phyloP scores from a whole-genome alignment of 2,113 vertebrate species.

The Typhlomys cinereus region DNA sequence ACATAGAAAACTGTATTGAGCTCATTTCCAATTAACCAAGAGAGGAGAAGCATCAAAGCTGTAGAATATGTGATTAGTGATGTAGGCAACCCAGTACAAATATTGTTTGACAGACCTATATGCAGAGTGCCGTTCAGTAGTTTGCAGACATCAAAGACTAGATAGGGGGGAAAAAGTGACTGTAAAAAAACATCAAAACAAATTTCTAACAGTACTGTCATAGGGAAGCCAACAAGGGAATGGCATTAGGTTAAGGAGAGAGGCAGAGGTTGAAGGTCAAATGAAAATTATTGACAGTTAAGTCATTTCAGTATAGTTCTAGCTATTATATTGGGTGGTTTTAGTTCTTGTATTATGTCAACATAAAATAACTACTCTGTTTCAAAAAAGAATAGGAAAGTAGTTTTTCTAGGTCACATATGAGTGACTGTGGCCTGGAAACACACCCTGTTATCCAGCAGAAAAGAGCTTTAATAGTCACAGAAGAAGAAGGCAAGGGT shows the following conservation, averaged over 20 bases:
- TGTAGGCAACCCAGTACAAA: neutral
- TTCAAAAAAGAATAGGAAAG: neutral
- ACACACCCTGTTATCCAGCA: neutral
- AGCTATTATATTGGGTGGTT: neutral
- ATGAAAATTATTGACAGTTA: neutral
- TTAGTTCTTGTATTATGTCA: neutral
- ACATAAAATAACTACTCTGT: neutral
- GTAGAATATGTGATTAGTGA: neutral
- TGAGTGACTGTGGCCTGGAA: neutral
- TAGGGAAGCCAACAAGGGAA: neutral
- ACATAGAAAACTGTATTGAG: neutral
- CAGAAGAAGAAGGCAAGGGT: neutral
- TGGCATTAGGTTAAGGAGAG: neutral
- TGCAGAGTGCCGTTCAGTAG: neutral
- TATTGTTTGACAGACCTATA: neutral
- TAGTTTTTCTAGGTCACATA: neutral
- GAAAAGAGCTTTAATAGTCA: neutral
- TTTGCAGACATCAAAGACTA: neutral
- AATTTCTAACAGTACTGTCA: neutral
- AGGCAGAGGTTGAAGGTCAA: neutral
- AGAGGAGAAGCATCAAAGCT: neutral
- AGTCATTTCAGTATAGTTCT: rapidly evolving
- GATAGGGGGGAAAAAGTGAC: neutral
- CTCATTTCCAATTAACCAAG: neutral
- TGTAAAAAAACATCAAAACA: neutral